A percentile compares a stretch with the other conserved stretches of the same genome.
Conservation (phyloP, 2,113 vertebrate species). For the Lathamus discolor region DNA sequence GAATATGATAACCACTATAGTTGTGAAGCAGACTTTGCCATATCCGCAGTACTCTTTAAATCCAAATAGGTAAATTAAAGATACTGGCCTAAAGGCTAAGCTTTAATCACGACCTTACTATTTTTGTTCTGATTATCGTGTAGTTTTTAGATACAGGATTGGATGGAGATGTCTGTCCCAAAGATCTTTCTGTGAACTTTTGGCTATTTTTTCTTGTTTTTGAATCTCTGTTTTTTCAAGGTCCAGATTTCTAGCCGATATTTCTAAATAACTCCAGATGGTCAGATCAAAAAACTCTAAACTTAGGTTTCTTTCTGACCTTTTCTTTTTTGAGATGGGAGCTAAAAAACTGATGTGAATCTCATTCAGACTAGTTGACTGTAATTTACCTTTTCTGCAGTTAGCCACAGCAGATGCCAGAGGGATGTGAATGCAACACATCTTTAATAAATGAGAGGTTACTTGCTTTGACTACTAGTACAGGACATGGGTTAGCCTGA, state of each 20-base stretch:
- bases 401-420: neutral
- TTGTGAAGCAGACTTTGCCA: neutral
- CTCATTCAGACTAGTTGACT: neutral
- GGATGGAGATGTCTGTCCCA: neutral
- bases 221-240: neutral
- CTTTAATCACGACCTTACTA: neutral
- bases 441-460: constrained; percentile 50
- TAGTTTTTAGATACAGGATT: neutral
- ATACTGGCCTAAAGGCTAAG: neutral
- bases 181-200: neutral
- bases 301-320: neutral
- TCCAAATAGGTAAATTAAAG: neutral
- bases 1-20: rapidly evolving
- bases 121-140: neutral
- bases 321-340: neutral
- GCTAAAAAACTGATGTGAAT: neutral
- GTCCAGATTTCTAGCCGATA: neutral
- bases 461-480: constrained; percentile 33
- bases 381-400: neutral
- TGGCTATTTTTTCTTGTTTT: neutral
- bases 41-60: neutral
- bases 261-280: neutral
- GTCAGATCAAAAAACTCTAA: neutral
- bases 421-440: neutral
- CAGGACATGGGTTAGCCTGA: constrained; percentile 44